A percentile compares a stretch with the other conserved stretches of the same genome.
phyloP scores from a whole-genome alignment of 2,888 invertebrate genomes.

The Prosapia bicincta region DNA sequence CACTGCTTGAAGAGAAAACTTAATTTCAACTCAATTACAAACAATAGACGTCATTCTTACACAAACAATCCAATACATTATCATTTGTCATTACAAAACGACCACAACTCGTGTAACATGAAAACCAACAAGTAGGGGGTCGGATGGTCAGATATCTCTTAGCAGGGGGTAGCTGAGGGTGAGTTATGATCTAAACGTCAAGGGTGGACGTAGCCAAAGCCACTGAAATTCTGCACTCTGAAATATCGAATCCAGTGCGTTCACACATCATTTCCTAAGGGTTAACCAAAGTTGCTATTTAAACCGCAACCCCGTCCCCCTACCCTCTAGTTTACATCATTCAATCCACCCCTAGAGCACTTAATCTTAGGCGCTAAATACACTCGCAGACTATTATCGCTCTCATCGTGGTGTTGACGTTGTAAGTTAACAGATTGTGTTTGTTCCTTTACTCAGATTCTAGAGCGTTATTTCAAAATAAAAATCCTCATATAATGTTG shows the following conservation, averaged over 20 bases:
- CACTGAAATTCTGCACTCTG: background rate
- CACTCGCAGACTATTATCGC: background rate
- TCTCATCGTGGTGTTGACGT: background rate
- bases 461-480: too few relatives aligned
- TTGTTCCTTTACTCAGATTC: too few relatives aligned
- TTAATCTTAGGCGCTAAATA: conserved; percentile 25
- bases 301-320: conserved; percentile 21
- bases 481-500: too few relatives aligned
- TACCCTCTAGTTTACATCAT: conserved; percentile 9
- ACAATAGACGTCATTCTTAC: background rate
- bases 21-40: background rate
- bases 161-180: background rate
- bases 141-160: background rate
- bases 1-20: too few relatives aligned
- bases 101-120: background rate
- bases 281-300: conserved; percentile 28
- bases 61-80: background rate
- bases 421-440: too few relatives aligned
- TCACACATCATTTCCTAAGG: conserved; percentile 29
- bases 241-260: background rate
- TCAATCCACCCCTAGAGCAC: conserved; percentile 9
- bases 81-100: background rate
- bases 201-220: background rate
- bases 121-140: background rate
- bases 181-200: background rate